These are phyloP conservation scores for Reinhardtius hippoglossoides DNA, from an alignment of 2,113 vertebrate genomes.

Conservation along the genomic window DNA sequence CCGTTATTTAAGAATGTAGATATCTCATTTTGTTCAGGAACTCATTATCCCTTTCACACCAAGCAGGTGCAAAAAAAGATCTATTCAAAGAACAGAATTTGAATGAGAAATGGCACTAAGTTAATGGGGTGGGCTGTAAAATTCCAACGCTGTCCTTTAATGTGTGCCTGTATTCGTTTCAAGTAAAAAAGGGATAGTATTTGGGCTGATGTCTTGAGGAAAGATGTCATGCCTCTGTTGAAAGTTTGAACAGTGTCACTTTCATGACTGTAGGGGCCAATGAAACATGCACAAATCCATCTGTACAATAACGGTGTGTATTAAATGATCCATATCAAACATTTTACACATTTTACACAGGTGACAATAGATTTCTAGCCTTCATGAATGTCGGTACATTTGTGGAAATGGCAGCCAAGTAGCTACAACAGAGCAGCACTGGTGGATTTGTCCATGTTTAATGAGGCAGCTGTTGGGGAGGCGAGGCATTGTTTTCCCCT, in stretches of 20 bases:
- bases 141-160: constrained; percentile 3
- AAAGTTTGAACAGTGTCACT: constrained; percentile 9
- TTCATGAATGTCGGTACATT: constrained; percentile 23
- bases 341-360: not conserved
- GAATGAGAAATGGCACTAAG: constrained; percentile 44
- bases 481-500: constrained; percentile 47
- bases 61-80: constrained; percentile 7
- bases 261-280: constrained; percentile 7
- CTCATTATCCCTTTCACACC: constrained; percentile 45
- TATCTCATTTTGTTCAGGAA: constrained; percentile 29
- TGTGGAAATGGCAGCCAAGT: constrained; percentile 38
- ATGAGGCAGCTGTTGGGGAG: constrained; percentile 59
- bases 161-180: constrained; percentile 1
- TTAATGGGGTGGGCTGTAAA: constrained; percentile 15
- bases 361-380: constrained; percentile 9
- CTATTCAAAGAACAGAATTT: constrained; percentile 30
- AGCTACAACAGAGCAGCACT: not conserved
- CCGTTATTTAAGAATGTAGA: constrained; percentile 30
- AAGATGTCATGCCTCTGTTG: not conserved
- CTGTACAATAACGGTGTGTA: not conserved
- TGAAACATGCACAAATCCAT: not conserved
- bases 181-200: not conserved
- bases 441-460: constrained; percentile 55
- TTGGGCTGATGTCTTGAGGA: not conserved
- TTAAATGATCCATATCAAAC: not conserved